Evolutionary conservation across 2,888 invertebrate species (phyloP), one percentile per base, ranked within the genome.

Genomic region (Cheilosia scutellata): DNA sequence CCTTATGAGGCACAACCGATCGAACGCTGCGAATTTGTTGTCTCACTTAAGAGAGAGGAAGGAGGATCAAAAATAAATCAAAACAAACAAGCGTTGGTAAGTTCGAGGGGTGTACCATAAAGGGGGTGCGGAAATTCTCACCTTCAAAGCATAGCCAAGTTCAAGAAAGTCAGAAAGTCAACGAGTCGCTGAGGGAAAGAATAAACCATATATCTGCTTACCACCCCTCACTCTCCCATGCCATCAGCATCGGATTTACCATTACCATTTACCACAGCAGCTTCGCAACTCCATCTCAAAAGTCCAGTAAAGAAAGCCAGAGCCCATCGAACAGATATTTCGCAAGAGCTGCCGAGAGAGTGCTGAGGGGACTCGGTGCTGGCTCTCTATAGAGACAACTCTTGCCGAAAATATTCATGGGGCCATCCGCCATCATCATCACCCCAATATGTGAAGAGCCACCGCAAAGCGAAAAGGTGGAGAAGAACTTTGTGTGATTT

Each of bases 271-370:
- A 49, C 49, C 25, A 16, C 20, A 9, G 40, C 20, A 40, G 5
- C 25, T 4, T 25, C 40, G 37, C 20, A 20, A 20, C 20, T 20
- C 20, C 20, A 20, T 20, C n/a, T 11, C 42, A 25, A 65, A 75
- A 70, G 78, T 57, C 68, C 79, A 84, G 74, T 74, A 58, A 75
- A 84, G 79, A 58, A 75, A 84, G 79, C 80, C 83, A 84, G 83
- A 83, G 79, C 60, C 74, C 68, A 42, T 40, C 42, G 44, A 33
- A 63, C 53, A 66, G 58, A 63, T 74, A 78, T 63, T 79, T 68
- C 11, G 72, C 74, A 79, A 79, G 57, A 57, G 42, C 37, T 47
- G 49, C 70, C 63, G 27, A 60, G 79, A 72, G 71, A 72, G 53
- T 11, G 20, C n/a, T 42, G 33, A 13, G 31, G 16, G 16, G 4